These are phyloP conservation scores for Acromyrmex echinatior DNA, from an alignment of 1,140 invertebrate species.

Conservation along the genomic window DNA sequence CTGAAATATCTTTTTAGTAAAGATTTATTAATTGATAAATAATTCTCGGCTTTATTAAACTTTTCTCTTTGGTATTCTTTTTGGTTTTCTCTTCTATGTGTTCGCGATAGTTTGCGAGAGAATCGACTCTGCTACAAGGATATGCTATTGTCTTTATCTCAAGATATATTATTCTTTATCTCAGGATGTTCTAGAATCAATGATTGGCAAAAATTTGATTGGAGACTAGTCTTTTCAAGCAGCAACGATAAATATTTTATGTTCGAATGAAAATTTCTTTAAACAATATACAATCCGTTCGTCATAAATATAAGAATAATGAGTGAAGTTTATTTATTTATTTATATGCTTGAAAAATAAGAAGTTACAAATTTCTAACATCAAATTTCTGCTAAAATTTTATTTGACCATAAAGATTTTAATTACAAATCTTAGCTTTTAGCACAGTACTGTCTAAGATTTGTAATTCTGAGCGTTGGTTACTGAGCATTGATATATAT, in stretches of 20 bases:
- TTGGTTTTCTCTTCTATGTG: background rate
- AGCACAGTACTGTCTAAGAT: no score
- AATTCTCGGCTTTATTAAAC: no score
- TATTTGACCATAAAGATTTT: background rate
- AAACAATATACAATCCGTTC: background rate
- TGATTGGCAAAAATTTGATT: slow-evolving; percentile 17
- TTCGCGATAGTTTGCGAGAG: slow-evolving; percentile 17
- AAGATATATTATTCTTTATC: no score
- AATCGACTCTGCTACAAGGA: slow-evolving; percentile 4
- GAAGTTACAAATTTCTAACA: background rate
- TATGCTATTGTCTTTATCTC: background rate
- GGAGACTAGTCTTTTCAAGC: background rate
- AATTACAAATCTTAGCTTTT: slow-evolving; percentile 7
- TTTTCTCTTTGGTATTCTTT: no score
- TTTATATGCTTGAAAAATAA: background rate
- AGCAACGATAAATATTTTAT: background rate
- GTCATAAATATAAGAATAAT: background rate
- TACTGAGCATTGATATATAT: no score
- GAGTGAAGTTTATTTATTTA: background rate
- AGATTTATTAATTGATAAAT: no score
- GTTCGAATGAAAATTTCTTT: background rate
- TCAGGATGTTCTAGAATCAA: background rate
- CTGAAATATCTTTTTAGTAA: no score
- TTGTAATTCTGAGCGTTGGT: no score
- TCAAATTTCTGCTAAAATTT: background rate